These are phyloP conservation scores for Bombus soroeensis DNA, from an alignment of 1,140 invertebrate species.

Conservation along the genomic window DNA sequence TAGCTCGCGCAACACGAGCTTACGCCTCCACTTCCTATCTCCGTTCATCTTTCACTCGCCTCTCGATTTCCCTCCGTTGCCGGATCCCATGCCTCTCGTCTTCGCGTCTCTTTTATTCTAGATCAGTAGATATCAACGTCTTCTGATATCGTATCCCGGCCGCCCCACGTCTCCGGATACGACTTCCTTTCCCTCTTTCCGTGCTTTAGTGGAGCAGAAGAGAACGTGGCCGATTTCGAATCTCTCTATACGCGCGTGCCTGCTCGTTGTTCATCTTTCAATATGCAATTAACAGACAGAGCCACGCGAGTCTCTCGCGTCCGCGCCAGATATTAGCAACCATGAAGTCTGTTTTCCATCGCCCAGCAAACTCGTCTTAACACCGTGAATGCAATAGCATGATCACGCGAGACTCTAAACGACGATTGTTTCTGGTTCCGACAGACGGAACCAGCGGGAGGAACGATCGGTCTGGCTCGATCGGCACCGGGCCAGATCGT, in stretches of 20 bases:
- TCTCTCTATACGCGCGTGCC: background rate
- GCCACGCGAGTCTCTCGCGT: background rate
- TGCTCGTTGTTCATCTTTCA: background rate
- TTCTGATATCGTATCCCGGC: background rate
- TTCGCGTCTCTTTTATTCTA: conserved; percentile 38
- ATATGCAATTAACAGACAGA: conserved; percentile 20
- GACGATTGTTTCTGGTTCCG: background rate
- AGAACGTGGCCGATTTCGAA: conserved; percentile 64
- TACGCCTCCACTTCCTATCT: conserved; percentile 18
- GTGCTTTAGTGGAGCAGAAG: conserved; percentile 69
- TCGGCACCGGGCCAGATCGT: conserved; percentile 55
- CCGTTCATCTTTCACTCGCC: background rate
- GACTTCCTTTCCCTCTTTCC: conserved; percentile 49
- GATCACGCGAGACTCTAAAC: background rate
- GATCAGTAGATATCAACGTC: conserved; percentile 27
- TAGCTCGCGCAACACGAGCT: background rate
- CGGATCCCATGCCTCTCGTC: background rate
- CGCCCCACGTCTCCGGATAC: too few relatives aligned
- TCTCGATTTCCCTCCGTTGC: conserved; percentile 6
- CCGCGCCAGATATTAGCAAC: conserved; percentile 36
- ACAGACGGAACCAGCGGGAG: background rate
- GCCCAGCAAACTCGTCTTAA: background rate
- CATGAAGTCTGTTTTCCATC: conserved; percentile 17
- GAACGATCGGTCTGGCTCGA: conserved; percentile 19
- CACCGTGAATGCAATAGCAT: background rate